Base-by-base conservation (phyloP, 2,888 invertebrate genomes). In the Alentia gelatinosa region DNA sequence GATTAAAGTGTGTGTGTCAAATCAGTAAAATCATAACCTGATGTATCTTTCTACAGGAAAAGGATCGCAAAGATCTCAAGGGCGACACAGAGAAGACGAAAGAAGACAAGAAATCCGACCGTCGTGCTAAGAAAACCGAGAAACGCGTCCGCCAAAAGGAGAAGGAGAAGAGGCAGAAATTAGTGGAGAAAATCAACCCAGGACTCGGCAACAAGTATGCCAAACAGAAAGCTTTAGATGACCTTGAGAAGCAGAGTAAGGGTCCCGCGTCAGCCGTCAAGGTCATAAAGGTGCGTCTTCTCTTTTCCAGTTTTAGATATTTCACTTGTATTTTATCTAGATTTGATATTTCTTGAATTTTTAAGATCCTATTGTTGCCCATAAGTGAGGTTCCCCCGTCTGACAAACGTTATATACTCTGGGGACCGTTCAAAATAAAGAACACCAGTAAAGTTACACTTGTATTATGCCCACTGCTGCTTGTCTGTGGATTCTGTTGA, bases 21-120 rank as follows among this genome's bases (percentile, higher is more conserved):
- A n/a, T n/a, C n/a, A n/a, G n/a, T n/a, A n/a, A n/a, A n/a, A n/a
- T n/a, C n/a, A n/a, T n/a, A n/a, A n/a, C n/a, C n/a, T n/a, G n/a
- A n/a, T n/a, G n/a, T n/a, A n/a, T 47, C 19, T 47, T n/a, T 56
- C 12, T 26, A 56, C 91, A 96, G 96, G 95, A 94, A 26, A 96
- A 96, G 93, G 90, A 93, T 68, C 94, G 95, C 93, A 95, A 97
- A n/a, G 97, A 97, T 84, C 89, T 97, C 91, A 97, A 97, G 93
- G 98, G 98, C 37, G 97, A 97, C 96, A 97, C 97, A 19, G 99
- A 99, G 96, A 97, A 98, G 92, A 97, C 98, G 0, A 97, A 97
- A 90, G 98, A 99, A 0, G 99, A 99, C 95, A 98, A 97, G 96
- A 98, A 98, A 93, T 97, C 99, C 88, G 98, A 98, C 93, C 97